Percentiles rank a stretch among this genome's conserved stretches.
phyloP scores from a whole-genome alignment of 2,797 vertebrate genomes.

The Danio albolineatus region DNA sequence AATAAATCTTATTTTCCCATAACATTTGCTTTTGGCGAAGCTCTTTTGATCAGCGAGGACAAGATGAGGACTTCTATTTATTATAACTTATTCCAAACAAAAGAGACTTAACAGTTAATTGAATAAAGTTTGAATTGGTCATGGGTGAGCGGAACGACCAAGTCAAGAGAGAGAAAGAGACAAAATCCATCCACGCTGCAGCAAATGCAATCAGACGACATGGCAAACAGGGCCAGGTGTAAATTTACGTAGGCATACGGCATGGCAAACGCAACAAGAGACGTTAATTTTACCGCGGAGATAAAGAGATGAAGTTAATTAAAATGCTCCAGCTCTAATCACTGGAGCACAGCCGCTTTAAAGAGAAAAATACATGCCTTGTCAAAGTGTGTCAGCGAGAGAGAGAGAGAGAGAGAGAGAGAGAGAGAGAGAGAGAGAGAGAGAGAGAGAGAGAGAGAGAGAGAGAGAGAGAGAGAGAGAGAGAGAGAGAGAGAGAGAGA shows the following conservation, averaged over 20 bases:
- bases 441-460: slow-evolving; percentile 9
- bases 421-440: slow-evolving; percentile 33
- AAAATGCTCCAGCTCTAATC: slow-evolving; percentile 58
- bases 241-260: slow-evolving; percentile 42
- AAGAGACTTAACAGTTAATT: slow-evolving; percentile 32
- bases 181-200: slow-evolving; percentile 16
- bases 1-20: background rate
- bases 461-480: slow-evolving; percentile 33
- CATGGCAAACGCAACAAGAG: slow-evolving; percentile 46
- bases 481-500: slow-evolving; percentile 17
- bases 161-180: slow-evolving; percentile 5
- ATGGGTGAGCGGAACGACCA: slow-evolving; percentile 13
- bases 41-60: slow-evolving; percentile 9
- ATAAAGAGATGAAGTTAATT: slow-evolving; percentile 60
- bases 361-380: slow-evolving; percentile 56
- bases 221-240: slow-evolving; percentile 42
- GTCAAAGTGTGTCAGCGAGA: slow-evolving; percentile 44
- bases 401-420: slow-evolving; percentile 35
- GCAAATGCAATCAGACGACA: slow-evolving; percentile 34
- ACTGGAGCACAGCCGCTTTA: slow-evolving; percentile 54
- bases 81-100: slow-evolving; percentile 26
- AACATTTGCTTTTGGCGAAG: background rate
- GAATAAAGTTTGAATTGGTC: slow-evolving; percentile 26
- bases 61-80: background rate
- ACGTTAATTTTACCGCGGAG: slow-evolving; percentile 54